Base-by-base conservation (phyloP, 2,888 invertebrate species). In the Melinaea menophilus region DNA sequence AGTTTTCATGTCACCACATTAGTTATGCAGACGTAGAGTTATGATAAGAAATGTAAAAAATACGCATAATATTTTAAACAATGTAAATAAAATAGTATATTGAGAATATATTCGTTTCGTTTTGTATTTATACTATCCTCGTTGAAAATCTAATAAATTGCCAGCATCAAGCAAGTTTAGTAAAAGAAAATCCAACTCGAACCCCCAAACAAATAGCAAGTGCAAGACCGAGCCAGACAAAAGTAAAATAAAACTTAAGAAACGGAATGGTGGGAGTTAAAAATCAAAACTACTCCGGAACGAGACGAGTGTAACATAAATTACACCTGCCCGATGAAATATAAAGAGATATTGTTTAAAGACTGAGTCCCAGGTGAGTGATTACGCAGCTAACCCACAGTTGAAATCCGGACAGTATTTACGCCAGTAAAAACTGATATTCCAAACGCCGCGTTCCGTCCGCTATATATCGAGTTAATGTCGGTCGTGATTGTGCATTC, bases 331-430 rank as follows among this genome's bases (percentile, higher is more conserved):
- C 78, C 80, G 77, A 79, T 84, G 82, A 84, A 87, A 85, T 84
- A 87, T 86, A 81, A 79, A 74, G 73, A 79, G 81, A 86, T 87
- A 89, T 86, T 88, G 86, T 88, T 88, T 89, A 86, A 87, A 88
- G 85, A 86, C 82, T 82, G 81, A 80, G 82, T 84, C 85, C 79
- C 85, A 74, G 69, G 77, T 81, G 80, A 76, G 81, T 86, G 88
- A 89, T 89, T 88, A 85, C 86, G 78, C 81, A 78, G 81, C 84
- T 81, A 83, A 81, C 85, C 82, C 84, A 82, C 82, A 85, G 84
- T 81, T 82, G 81, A 80, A 86, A 90, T 90, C 85, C 89, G 88
- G 73, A 89, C 86, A 89, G 89, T 89, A 90, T 90, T 90, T 90
- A 88, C 90, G 83, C 73, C 83, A 73, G 83, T 87, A 89, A 90